These are phyloP conservation scores for Cherax destructor DNA, from an alignment of 1,140 invertebrate genomes.

Conservation along the genomic window DNA sequence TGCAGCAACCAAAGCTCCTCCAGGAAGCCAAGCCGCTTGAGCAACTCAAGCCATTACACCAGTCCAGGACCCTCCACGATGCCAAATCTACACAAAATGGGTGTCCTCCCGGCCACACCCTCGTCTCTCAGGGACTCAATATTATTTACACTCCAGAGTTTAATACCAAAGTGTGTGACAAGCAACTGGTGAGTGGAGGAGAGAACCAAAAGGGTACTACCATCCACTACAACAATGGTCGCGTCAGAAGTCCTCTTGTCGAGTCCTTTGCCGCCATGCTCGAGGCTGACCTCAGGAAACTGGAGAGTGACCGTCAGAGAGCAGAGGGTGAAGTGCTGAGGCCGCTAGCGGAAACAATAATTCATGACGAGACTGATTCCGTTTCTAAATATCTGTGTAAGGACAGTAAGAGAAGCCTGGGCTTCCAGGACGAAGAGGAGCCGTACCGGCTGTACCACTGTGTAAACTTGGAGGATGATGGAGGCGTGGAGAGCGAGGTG, in stretches of 20 bases:
- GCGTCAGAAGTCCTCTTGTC: constrained; percentile 29
- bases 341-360: not conserved
- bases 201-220: not conserved
- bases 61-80: too few species aligned
- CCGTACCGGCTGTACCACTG: not conserved
- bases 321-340: constrained; percentile 37
- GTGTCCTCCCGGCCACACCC: not conserved
- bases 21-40: not conserved
- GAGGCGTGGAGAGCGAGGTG: not conserved
- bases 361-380: not conserved
- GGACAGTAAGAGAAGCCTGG: not conserved
- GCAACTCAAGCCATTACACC: not conserved
- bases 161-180: not conserved
- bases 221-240: not conserved
- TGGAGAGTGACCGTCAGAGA: constrained; percentile 47
- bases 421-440: not conserved
- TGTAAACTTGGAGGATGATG: not conserved
- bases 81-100: not conserved
- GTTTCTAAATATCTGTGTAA: constrained; percentile 6
- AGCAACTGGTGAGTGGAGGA: not conserved
- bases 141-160: not conserved
- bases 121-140: not conserved
- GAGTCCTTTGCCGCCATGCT: constrained; percentile 60
- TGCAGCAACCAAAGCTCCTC: not conserved
- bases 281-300: constrained; percentile 50